phyloP scores from a whole-genome alignment of 2,888 invertebrate genomes.

The Oxystoma pomonae region DNA sequence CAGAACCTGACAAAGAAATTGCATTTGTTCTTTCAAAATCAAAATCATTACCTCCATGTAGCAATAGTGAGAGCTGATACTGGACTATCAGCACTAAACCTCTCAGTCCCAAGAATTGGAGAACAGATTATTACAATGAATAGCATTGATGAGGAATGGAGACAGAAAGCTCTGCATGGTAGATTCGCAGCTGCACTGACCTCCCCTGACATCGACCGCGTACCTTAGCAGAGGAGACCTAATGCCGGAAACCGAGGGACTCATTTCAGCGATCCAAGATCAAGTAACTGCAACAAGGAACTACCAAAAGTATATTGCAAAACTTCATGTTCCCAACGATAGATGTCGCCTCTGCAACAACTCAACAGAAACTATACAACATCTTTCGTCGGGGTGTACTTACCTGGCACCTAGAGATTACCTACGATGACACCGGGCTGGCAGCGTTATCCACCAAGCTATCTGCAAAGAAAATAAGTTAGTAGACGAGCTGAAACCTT shows the following conservation, averaged over 20 bases:
- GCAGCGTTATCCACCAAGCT: not conserved
- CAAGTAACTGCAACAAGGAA: not conserved
- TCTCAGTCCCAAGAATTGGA: too few relatives aligned
- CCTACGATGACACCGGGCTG: not conserved
- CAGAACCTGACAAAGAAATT: too few relatives aligned
- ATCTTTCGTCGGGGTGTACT: not conserved
- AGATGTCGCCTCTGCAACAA: not conserved
- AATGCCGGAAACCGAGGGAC: not conserved
- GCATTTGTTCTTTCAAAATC: too few relatives aligned
- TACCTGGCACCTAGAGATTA: slow-evolving; percentile 5
- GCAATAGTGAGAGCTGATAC: too few relatives aligned
- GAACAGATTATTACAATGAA: too few relatives aligned
- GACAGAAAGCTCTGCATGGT: too few relatives aligned
- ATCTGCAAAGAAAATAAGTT: not conserved
- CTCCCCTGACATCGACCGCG: not conserved
- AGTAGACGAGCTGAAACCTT: not conserved
- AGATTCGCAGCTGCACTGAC: not conserved
- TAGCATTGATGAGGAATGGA: too few relatives aligned
- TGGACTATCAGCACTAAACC: too few relatives aligned
- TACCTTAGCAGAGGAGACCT: not conserved
- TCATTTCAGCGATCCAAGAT: not conserved
- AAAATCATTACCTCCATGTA: too few relatives aligned
- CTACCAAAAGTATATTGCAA: not conserved
- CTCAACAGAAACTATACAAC: not conserved
- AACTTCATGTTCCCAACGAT: not conserved